These are phyloP conservation scores for Cynopterus sphinx DNA, from an alignment of 2,797 vertebrate genomes.

Conservation along the genomic window DNA sequence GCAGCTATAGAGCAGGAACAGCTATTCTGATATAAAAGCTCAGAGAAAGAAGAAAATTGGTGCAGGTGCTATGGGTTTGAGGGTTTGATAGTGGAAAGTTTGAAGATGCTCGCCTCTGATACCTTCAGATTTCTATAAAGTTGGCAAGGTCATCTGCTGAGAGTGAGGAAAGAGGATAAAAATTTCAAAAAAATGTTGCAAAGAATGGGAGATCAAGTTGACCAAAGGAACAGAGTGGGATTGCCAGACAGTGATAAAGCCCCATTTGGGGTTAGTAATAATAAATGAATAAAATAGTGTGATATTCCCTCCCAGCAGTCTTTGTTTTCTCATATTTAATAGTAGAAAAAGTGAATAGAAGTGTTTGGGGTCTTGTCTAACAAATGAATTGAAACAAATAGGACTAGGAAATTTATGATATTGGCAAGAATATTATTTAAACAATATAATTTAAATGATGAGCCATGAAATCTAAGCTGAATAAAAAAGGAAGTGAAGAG, in stretches of 20 bases:
- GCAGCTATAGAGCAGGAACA: not conserved
- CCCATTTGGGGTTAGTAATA: not conserved
- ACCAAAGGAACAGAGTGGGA: not conserved
- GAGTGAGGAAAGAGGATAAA: not conserved
- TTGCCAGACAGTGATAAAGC: not conserved
- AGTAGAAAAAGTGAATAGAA: not conserved
- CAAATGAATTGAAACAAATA: not conserved
- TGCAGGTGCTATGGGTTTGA: not conserved
- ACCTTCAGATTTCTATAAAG: not conserved
- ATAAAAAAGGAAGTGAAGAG: not conserved
- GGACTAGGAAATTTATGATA: not conserved
- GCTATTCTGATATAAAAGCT: not conserved
- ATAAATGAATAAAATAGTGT: not conserved
- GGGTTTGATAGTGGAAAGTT: not conserved
- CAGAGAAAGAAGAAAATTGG: not conserved
- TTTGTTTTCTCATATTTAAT: not conserved
- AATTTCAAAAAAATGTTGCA: not conserved
- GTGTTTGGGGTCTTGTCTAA: not conserved
- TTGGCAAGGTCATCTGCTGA: not conserved
- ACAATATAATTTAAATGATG: not conserved
- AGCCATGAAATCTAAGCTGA: not conserved
- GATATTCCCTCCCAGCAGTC: not conserved
- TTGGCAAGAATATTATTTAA: not conserved
- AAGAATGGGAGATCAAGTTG: not conserved
- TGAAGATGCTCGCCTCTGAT: not conserved